Percentiles rank a stretch among this genome's conserved stretches.
phyloP scores from a whole-genome alignment of 2,888 invertebrate species.

The Trachelus tabidus region DNA sequence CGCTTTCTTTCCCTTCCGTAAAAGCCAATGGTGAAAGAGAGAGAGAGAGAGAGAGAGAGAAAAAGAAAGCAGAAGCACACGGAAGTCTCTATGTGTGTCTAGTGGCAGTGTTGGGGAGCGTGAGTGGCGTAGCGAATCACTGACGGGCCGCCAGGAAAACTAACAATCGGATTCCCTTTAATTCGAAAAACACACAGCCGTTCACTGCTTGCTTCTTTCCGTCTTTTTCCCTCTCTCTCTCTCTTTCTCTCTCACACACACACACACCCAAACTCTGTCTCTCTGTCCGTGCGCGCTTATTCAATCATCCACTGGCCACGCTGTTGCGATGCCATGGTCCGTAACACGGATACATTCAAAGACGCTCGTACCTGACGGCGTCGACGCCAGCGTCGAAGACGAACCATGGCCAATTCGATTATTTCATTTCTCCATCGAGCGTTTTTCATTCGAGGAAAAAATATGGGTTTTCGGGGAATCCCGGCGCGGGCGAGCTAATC shows the following conservation, averaged over 20 bases:
- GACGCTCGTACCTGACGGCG: not conserved
- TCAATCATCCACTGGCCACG: conserved; percentile 15
- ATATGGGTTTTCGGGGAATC: conserved; percentile 18
- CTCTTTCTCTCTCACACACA: not conserved
- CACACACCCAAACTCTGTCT: not conserved
- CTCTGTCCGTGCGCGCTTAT: conserved; percentile 14
- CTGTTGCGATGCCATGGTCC: conserved; percentile 10
- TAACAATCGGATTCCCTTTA: conserved; percentile 44
- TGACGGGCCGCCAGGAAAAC: conserved; percentile 41
- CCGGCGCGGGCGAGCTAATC: conserved; percentile 20
- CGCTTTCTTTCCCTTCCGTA: conserved; percentile 1
- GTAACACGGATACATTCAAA: conserved; percentile 6
- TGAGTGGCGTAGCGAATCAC: conserved; percentile 45
- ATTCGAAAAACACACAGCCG: conserved; percentile 43
- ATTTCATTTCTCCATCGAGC: conserved; percentile 3
- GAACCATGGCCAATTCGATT: conserved; percentile 9
- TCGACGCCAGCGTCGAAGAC: conserved; percentile 1
- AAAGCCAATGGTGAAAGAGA: conserved; percentile 15
- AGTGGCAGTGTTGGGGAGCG: conserved; percentile 6
- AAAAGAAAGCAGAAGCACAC: conserved; percentile 22
- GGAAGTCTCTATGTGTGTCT: conserved; percentile 12
- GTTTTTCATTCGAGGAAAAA: conserved; percentile 20
- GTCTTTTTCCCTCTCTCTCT: too few species aligned
- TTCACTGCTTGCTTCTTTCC: conserved; percentile 11
- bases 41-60: conserved; percentile 5